These are phyloP conservation scores for Lasioglossum oenotherae DNA, from an alignment of 2,888 invertebrate species.

Conservation along the genomic window DNA sequence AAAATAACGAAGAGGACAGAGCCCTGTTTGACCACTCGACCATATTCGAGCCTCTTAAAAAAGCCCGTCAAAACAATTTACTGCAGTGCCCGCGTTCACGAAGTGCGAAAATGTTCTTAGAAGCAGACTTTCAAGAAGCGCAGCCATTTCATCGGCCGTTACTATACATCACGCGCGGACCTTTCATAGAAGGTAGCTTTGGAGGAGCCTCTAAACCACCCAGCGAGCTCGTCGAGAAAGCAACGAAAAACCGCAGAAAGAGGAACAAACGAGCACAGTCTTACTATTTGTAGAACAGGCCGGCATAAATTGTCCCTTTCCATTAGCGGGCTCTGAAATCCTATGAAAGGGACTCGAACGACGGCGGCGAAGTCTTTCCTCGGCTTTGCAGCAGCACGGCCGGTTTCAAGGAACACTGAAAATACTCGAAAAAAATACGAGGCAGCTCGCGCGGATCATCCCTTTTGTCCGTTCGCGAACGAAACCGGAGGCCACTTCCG, in stretches of 20 bases:
- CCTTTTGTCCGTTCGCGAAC: slow-evolving; percentile 42
- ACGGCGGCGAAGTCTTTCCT: not conserved
- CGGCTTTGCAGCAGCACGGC: not conserved
- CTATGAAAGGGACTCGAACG: not conserved
- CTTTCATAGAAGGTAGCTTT: not conserved
- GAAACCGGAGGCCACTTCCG: not conserved
- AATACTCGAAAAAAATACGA: slow-evolving; percentile 30
- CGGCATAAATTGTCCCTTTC: slow-evolving; percentile 13
- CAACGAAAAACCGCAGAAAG: not conserved
- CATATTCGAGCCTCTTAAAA: not conserved
- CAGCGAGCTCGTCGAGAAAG: not conserved
- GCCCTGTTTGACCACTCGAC: not conserved
- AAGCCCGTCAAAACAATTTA: not conserved
- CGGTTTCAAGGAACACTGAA: slow-evolving; percentile 7
- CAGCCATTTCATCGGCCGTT: not conserved
- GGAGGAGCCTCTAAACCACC: not conserved
- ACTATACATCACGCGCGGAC: not conserved
- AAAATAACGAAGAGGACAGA: not conserved
- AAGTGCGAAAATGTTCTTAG: not conserved
- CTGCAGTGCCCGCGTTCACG: not conserved
- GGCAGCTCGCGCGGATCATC: slow-evolving; percentile 38
- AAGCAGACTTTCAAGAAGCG: not conserved
- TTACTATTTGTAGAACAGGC: not conserved
- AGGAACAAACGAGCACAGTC: slow-evolving; percentile 4
- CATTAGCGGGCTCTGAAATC: slow-evolving; percentile 4